Evolutionary conservation across 1,140 invertebrate species (phyloP), one percentile per base, ranked within the genome.

Genomic region (Penaeus japonicus): DNA sequence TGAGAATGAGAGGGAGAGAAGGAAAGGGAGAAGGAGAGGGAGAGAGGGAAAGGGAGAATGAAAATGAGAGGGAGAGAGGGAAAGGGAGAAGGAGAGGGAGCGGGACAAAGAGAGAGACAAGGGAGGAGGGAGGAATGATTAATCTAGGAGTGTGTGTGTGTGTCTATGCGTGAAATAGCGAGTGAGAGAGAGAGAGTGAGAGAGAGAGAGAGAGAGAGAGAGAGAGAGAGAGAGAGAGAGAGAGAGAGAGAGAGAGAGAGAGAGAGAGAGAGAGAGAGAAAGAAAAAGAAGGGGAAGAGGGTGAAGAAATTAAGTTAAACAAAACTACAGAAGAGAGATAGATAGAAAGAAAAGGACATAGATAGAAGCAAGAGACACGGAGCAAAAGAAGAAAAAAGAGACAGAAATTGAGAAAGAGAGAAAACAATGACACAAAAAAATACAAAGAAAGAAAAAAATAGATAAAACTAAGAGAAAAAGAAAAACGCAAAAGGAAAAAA

Each of bases 311-410:
- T 22, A 78, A 27, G 20, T 2, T 3, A 5, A 78, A 27, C 17
- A 27, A 78, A 27, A 78, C n/a, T 30, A 27, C 24, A 27, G 32
- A 27, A 78, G 75, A 78, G 75, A 78, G 75, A 78, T 22, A 78
- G 75, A 78, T 22, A 78, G 75, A 78, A 27, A 78, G 75, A 78
- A 27, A 78, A 27, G 32, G 75, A 78, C n/a, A 78, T 22, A 78
- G 75, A 78, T 22, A 78, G 75, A 32, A 35, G 32, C n/a, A 78
- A 27, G 32, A 27, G 32, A 27, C 24, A 27, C 4, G 17, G 15
- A 27, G 32, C 7, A 27, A 12, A n/a, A 12, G 12, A 4, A 4
- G 27, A 12, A 12, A 12, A 12, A 32, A 39, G n/a, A 35, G 27
- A n/a, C 17, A 39, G 15, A n/a, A 12, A 39, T 39, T 4, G 35